These are phyloP conservation scores for Bufo gargarizans DNA, from an alignment of 2,113 vertebrate genomes.

Conservation along the genomic window DNA sequence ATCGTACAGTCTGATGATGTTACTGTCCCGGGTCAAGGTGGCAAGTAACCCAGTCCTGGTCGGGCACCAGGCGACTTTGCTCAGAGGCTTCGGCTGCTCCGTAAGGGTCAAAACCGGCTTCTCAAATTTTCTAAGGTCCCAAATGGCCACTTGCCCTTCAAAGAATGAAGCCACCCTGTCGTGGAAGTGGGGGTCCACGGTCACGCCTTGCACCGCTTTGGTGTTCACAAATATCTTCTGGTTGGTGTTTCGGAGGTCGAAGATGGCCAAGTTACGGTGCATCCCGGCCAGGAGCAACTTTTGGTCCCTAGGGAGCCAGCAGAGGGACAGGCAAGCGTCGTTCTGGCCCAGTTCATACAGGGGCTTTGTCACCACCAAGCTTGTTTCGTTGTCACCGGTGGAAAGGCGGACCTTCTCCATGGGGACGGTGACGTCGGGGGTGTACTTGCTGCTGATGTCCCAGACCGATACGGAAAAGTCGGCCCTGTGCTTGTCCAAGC, in stretches of 20 bases:
- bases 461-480: constrained; percentile 97
- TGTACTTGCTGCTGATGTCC: constrained; percentile 95
- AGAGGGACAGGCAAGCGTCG: constrained; percentile 95
- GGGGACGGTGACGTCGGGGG: constrained; percentile 80
- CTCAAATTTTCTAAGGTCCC: constrained; percentile 97
- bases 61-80: constrained; percentile 96
- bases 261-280: constrained; percentile 96
- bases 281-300: constrained; percentile 95
- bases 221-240: constrained; percentile 99
- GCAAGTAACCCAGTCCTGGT: constrained; percentile 93
- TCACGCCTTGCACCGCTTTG: constrained; percentile 96
- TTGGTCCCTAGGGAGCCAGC: constrained; percentile 94
- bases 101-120: constrained; percentile 95
- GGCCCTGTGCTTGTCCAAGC: constrained; percentile 93
- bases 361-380: constrained; percentile 90
- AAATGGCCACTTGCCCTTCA: constrained; percentile 98
- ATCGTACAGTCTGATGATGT: constrained; percentile 94
- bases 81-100: constrained; percentile 94
- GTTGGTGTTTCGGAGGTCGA: constrained; percentile 95
- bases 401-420: constrained; percentile 90
- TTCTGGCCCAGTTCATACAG: constrained; percentile 96
- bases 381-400: constrained; percentile 82
- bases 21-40: constrained; percentile 93
- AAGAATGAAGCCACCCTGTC: constrained; percentile 97
- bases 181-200: constrained; percentile 92